A percentile compares a stretch with the other conserved stretches of the same genome.
Conservation (phyloP, 2,113 vertebrate species). For the Macquaria ambigua region DNA sequence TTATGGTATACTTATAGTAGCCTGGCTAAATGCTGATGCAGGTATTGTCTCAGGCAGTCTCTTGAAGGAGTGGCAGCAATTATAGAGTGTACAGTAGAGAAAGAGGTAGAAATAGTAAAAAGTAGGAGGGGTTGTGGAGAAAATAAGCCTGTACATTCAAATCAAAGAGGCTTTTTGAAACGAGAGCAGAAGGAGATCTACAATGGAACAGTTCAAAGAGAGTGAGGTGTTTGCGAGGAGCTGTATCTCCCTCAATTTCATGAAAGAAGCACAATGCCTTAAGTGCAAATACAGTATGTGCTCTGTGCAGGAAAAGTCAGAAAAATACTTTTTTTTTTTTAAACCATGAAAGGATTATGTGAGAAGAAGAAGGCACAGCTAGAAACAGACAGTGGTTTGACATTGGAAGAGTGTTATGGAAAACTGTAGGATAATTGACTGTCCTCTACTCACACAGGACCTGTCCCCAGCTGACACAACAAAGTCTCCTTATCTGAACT, state of each 20-base stretch:
- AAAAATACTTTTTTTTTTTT: constrained; percentile 20
- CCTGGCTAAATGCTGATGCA: constrained; percentile 1
- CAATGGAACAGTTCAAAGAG: constrained; percentile 44
- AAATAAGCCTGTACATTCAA: constrained; percentile 17
- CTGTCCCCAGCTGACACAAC: constrained; percentile 1
- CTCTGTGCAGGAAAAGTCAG: neutral
- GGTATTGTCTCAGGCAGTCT: neutral
- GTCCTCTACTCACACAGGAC: constrained; percentile 21
- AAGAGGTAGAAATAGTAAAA: neutral
- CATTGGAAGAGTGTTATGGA: constrained; percentile 18
- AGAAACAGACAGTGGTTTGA: constrained; percentile 27
- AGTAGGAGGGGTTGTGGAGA: neutral
- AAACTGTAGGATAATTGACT: constrained; percentile 40
- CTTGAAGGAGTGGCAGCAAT: constrained; percentile 6
- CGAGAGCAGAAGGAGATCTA: constrained; percentile 26
- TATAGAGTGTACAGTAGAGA: constrained; percentile 5
- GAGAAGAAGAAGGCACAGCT: constrained; percentile 5
- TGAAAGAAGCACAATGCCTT: constrained; percentile 30
- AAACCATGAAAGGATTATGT: constrained; percentile 43
- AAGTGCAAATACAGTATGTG: constrained; percentile 43
- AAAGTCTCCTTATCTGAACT: neutral
- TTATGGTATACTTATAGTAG: neutral
- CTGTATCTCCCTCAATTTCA: constrained; percentile 1
- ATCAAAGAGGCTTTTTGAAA: constrained; percentile 46
- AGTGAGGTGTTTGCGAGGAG: constrained; percentile 31